Conservation (phyloP, 2,888 invertebrate genomes). For the Apoda limacodes region DNA sequence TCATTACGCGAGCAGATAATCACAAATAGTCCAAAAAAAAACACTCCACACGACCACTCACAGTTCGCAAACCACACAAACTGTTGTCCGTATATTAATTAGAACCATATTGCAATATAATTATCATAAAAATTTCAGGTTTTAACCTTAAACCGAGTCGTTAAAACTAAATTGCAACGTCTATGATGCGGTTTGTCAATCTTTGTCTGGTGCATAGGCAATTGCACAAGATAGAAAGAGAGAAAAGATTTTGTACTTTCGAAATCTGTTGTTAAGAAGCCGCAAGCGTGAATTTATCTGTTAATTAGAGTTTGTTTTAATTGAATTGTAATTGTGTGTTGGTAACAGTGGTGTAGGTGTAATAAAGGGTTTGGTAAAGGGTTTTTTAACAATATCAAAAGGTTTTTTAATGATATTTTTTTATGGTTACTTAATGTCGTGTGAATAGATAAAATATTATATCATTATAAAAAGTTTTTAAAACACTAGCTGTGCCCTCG, state of each 20-base stretch:
- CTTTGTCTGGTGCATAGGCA: slow-evolving; percentile 34
- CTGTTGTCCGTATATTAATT: slow-evolving; percentile 41
- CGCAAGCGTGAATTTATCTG: slow-evolving; percentile 35
- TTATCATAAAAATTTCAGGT: slow-evolving; percentile 67
- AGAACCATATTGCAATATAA: slow-evolving; percentile 55
- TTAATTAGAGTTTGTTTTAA: too few species aligned
- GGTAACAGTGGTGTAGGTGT: too few species aligned
- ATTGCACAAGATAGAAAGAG: slow-evolving; percentile 32
- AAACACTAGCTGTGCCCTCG: too few species aligned
- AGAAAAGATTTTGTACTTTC: slow-evolving; percentile 34
- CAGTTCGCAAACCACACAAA: slow-evolving; percentile 39
- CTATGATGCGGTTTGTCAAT: slow-evolving; percentile 33
- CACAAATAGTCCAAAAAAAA: slow-evolving; percentile 22
- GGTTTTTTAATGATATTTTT: too few species aligned
- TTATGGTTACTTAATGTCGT: too few species aligned
- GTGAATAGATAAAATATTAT: too few species aligned
- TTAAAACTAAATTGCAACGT: slow-evolving; percentile 46
- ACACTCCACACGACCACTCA: slow-evolving; percentile 48
- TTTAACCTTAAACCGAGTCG: slow-evolving; percentile 52
- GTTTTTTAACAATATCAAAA: too few species aligned
- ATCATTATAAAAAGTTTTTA: too few species aligned
- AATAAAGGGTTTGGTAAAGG: too few species aligned
- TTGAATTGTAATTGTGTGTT: too few species aligned
- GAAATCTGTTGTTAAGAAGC: slow-evolving; percentile 32
- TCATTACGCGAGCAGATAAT: too few species aligned